phyloP scores from a whole-genome alignment of 2,888 invertebrate genomes.

The Galerucella calmariensis region DNA sequence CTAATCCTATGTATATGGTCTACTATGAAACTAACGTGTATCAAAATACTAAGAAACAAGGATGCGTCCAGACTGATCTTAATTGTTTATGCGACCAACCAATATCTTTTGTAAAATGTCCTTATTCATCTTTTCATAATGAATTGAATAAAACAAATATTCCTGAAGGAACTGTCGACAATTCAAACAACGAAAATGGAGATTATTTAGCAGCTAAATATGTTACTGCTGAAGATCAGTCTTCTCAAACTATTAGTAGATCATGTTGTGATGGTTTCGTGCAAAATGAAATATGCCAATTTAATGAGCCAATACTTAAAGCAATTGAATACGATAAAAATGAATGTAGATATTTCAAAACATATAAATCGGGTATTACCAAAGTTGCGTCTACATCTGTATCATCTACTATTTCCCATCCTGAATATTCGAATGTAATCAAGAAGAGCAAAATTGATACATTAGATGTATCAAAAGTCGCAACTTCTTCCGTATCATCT shows the following conservation, averaged over 20 bases:
- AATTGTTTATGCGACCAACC: not conserved
- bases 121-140: not conserved
- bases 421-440: not conserved
- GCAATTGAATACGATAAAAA: not conserved
- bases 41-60: not conserved
- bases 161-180: not conserved
- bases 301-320: not conserved
- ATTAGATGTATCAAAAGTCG: not conserved
- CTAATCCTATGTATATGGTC: not conserved
- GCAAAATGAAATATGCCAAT: not conserved
- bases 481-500: not conserved
- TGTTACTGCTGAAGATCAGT: not conserved
- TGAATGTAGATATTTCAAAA: not conserved
- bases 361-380: not conserved
- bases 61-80: not conserved
- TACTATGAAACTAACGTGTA: not conserved
- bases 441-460: not conserved
- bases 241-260: not conserved
- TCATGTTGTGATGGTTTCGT: not conserved
- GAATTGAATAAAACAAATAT: not conserved
- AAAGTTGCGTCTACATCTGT: not conserved
- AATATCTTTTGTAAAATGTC: not conserved
- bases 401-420: not conserved
- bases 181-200: not conserved
- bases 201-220: not conserved